These are phyloP conservation scores for Aegotheles bennettii DNA, from an alignment of 2,113 vertebrate genomes.

Conservation along the genomic window DNA sequence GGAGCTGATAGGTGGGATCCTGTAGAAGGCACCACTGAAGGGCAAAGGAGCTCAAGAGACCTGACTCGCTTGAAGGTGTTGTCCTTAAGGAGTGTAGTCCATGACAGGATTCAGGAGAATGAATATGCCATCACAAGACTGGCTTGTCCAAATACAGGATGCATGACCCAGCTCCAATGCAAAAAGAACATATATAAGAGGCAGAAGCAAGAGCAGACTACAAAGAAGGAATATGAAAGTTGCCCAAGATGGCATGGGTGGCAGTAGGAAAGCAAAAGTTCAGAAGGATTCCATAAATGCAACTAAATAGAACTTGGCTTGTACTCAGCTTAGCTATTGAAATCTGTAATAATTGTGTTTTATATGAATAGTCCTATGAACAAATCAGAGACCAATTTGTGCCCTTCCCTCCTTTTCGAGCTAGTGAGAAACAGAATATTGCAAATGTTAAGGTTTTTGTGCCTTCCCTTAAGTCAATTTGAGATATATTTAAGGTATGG, in stretches of 20 bases:
- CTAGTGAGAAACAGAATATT: neutral
- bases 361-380: neutral
- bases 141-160: neutral
- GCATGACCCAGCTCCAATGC: neutral
- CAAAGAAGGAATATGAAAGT: neutral
- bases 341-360: neutral
- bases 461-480: neutral
- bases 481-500: neutral
- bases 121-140: neutral
- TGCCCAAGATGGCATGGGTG: neutral
- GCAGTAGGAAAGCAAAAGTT: neutral
- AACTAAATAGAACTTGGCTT: neutral
- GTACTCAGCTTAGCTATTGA: neutral
- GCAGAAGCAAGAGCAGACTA: neutral
- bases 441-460: neutral
- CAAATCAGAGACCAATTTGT: neutral
- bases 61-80: neutral
- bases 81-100: neutral
- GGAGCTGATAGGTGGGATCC: neutral
- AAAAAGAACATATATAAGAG: neutral
- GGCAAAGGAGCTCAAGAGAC: neutral
- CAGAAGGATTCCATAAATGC: neutral
- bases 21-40: neutral
- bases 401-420: neutral
- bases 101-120: rapidly evolving